Evolutionary conservation across 2,113 vertebrate genomes (phyloP), one percentile per base, ranked within the genome.

Genomic region (Notarius quadriscutis): DNA sequence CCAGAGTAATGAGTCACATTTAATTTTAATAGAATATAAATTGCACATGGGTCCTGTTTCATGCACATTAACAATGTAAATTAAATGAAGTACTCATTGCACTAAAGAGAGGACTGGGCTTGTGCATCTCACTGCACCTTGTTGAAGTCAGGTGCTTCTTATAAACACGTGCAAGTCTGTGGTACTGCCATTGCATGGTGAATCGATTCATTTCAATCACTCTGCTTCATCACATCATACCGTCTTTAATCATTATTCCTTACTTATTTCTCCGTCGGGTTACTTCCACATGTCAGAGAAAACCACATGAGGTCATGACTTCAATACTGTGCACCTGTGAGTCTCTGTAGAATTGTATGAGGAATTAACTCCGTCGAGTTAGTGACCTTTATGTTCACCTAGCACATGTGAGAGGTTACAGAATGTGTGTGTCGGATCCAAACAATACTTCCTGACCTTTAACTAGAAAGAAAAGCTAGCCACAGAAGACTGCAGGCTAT

Each of bases 371-470:
- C 25, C 1, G 5, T 25, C 25, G 20, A 75, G 27, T 17, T 4
- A 7, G n/a, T 58, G 77, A 80, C 77, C 77, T 80, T 80, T 80
- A 58, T 80, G n/a, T 80, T 55, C 77, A 34, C 20, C n/a, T 57
- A 7, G 77, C n/a, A 27, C 51, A 77, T 55, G 51, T 30, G 53
- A 80, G 78, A 80, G 55, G 55, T 80, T 80, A 58, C 15, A 58
- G 17, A 58, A 58, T 20, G 55, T 22, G 51, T 78, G 78, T 60
- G 78, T 80, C 27, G 0, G 4, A 11, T 30, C 51, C 78, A 58
- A 34, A 58, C 78, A 80, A 58, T 58, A 80, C n/a, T 10, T 58
- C 27, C 53, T 80, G 78, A 80, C 78, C 78, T 80, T 80, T 80
- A 80, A 80, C 78, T 80, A 58, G 53, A 80, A 57, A 30, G n/a